Evolutionary conservation across 1,140 invertebrate species (phyloP).

Genomic region (Cyclargus thomasi): DNA sequence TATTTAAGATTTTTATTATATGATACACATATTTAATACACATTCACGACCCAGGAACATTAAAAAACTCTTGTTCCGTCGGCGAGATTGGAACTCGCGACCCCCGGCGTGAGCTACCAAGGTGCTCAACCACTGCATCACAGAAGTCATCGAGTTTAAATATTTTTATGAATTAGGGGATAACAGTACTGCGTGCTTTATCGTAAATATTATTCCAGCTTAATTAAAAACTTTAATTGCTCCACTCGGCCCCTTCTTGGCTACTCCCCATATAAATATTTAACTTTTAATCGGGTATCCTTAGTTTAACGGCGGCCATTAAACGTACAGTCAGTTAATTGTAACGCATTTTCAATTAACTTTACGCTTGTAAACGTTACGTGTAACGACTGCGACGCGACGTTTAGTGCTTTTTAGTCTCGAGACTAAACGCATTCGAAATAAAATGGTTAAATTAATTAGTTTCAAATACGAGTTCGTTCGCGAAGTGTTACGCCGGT

Average conservation of each 20-base stretch:
- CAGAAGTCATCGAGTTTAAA: too few relatives aligned
- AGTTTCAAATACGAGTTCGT: neutral
- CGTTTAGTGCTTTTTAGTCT: neutral
- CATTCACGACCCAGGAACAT: too few relatives aligned
- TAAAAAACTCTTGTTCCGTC: too few relatives aligned
- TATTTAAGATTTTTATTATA: too few relatives aligned
- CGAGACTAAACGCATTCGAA: neutral
- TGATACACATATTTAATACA: too few relatives aligned
- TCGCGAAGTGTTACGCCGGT: neutral
- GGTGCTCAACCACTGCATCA: too few relatives aligned
- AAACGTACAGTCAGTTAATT: constrained; percentile 2
- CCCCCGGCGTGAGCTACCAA: too few relatives aligned
- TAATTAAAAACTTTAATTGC: too few relatives aligned
- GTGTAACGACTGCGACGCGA: neutral
- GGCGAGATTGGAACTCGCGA: too few relatives aligned
- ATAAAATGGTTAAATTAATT: neutral
- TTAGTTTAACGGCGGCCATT: neutral
- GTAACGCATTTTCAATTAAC: constrained; percentile 5
- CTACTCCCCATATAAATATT: neutral
- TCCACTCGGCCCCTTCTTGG: too few relatives aligned
- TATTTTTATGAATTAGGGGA: too few relatives aligned
- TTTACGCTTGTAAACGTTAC: constrained; percentile 2
- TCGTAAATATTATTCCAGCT: too few relatives aligned
- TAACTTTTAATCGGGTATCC: neutral
- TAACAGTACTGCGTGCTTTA: neutral